Conservation (phyloP, 2,888 invertebrate genomes). For the Microctonus hyperodae region DNA sequence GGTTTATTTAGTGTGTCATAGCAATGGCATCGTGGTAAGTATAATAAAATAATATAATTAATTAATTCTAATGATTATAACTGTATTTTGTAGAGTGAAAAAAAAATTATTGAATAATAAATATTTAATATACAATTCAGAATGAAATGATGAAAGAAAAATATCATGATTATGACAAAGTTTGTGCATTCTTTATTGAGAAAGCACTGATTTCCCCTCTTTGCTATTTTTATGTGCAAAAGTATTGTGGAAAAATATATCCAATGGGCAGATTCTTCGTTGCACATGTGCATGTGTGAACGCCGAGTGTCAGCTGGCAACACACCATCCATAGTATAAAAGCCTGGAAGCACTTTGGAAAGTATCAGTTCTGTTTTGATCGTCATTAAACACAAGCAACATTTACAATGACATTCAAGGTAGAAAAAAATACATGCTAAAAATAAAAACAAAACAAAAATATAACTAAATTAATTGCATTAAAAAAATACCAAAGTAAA, state of each 20-base stretch:
- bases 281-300: slow-evolving; percentile 36
- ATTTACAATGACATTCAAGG: slow-evolving; percentile 54
- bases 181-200: not conserved
- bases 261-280: slow-evolving; percentile 28
- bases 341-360: slow-evolving; percentile 51
- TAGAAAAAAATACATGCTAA: slow-evolving; percentile 39
- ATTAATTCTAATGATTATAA: no score
- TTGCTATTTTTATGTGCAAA: not conserved
- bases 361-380: slow-evolving; percentile 58
- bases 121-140: no score
- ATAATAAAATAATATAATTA: no score
- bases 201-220: slow-evolving; percentile 1
- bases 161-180: not conserved
- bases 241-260: slow-evolving; percentile 16
- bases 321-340: slow-evolving; percentile 51
- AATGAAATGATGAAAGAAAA: not conserved
- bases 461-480: not conserved
- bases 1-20: no score
- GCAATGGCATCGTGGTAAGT: no score
- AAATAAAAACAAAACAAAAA: not conserved
- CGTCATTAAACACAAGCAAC: slow-evolving; percentile 49
- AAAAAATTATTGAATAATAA: no score
- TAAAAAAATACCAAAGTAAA: not conserved
- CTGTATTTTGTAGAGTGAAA: no score
- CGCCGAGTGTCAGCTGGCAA: slow-evolving; percentile 36